A percentile compares a stretch with the other conserved stretches of the same genome.
phyloP scores from a whole-genome alignment of 2,888 invertebrate genomes.

The Anodontia alba region DNA sequence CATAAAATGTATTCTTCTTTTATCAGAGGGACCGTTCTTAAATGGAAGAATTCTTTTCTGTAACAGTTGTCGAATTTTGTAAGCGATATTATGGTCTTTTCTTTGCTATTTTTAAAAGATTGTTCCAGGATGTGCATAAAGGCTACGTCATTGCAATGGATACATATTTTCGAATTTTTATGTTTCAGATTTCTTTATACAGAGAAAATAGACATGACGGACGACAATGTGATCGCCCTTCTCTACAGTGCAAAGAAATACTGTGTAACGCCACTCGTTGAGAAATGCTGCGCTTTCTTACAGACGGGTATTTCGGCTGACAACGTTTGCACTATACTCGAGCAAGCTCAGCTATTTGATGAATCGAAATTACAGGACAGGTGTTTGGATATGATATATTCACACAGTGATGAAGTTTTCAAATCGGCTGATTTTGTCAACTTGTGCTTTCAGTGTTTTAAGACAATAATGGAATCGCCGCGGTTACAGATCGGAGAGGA shows the following conservation, averaged over 20 bases:
- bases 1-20: too few species aligned
- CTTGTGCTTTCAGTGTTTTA: conserved; percentile 88
- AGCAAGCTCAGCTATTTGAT: conserved; percentile 73
- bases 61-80: too few species aligned
- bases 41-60: too few species aligned
- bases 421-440: conserved; percentile 87
- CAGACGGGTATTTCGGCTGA: conserved; percentile 88
- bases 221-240: conserved; percentile 89
- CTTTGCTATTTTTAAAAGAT: too few species aligned
- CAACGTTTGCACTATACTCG: conserved; percentile 86
- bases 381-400: conserved; percentile 50
- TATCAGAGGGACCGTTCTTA: too few species aligned
- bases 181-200: conserved; percentile 88
- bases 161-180: too few species aligned
- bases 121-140: too few species aligned
- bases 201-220: conserved; percentile 87
- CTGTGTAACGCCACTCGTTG: conserved; percentile 89
- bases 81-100: too few species aligned
- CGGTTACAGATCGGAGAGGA: conserved; percentile 87
- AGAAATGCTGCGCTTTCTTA: conserved; percentile 89
- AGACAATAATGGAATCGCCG: conserved; percentile 89
- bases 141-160: too few species aligned
- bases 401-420: conserved; percentile 43
- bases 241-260: conserved; percentile 91
- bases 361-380: conserved; percentile 87